phyloP scores from a whole-genome alignment of 2,888 invertebrate genomes.

The Amitus sp. region DNA sequence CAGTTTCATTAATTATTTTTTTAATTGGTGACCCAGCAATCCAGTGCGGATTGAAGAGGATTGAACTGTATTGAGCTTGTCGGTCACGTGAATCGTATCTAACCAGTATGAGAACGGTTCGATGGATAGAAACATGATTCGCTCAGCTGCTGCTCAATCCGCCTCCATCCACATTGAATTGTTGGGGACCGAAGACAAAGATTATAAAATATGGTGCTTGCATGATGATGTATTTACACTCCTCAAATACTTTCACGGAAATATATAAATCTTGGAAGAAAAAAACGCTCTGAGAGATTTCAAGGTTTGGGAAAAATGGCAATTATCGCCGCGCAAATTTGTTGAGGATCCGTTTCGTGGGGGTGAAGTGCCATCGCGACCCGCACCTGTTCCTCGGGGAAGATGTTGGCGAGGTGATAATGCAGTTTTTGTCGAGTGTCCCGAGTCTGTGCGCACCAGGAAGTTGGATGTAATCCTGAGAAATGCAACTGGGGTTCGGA shows the following conservation, averaged over 20 bases:
- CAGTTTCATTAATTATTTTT: too few species aligned
- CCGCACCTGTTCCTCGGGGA: conserved; percentile 90
- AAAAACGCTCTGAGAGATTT: neutral
- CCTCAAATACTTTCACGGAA: conserved; percentile 40
- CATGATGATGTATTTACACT: too few species aligned
- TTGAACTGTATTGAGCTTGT: too few species aligned
- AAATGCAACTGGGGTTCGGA: conserved; percentile 76
- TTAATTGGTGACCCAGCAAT: too few species aligned
- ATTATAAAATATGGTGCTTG: too few species aligned
- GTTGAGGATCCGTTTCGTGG: conserved; percentile 88
- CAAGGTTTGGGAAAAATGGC: conserved; percentile 75
- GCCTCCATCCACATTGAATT: too few species aligned
- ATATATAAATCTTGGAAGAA: conserved; percentile 25
- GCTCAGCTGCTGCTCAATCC: too few species aligned
- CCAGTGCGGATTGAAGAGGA: too few species aligned
- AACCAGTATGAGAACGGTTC: too few species aligned
- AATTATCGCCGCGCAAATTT: conserved; percentile 87
- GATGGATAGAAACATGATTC: too few species aligned
- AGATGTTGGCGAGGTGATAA: conserved; percentile 90
- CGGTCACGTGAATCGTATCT: too few species aligned
- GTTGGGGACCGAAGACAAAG: too few species aligned
- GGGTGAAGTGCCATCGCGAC: conserved; percentile 89
- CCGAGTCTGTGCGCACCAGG: conserved; percentile 58
- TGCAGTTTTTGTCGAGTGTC: conserved; percentile 83
- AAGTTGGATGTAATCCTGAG: conserved; percentile 60